These are phyloP conservation scores for Phorcus lineatus DNA, from an alignment of 2,888 invertebrate genomes.

Conservation along the genomic window DNA sequence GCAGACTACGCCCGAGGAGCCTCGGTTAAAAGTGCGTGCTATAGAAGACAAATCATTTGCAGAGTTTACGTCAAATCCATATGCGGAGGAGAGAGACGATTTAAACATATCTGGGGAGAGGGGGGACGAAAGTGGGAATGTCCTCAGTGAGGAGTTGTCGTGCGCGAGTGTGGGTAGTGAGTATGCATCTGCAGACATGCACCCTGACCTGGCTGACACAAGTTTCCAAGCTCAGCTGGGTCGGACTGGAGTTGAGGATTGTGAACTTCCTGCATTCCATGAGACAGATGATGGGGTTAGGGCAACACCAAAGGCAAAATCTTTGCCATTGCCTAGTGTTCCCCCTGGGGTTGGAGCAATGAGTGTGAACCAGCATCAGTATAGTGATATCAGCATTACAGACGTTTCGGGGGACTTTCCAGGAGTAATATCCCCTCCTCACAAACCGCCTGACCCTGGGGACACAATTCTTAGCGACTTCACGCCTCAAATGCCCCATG, in stretches of 20 bases:
- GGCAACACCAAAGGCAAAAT: not conserved
- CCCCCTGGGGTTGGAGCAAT: not conserved
- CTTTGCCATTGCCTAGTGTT: not conserved
- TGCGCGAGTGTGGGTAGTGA: not conserved
- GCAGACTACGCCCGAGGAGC: not conserved
- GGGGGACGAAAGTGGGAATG: constrained; percentile 18
- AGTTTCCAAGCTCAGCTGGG: constrained; percentile 10
- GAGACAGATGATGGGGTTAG: not conserved
- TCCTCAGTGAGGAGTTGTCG: not conserved
- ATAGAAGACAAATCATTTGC: not conserved
- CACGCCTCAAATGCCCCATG: not conserved
- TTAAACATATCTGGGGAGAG: constrained; percentile 9
- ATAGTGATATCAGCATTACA: constrained; percentile 22
- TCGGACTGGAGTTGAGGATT: not conserved
- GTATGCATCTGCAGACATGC: not conserved
- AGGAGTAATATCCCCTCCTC: constrained; percentile 9
- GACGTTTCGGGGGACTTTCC: constrained; percentile 8
- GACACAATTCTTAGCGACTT: not conserved
- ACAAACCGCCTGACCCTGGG: not conserved
- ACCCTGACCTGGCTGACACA: not conserved
- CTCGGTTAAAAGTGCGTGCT: not conserved
- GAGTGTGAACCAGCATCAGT: not conserved
- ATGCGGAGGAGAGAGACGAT: constrained; percentile 7
- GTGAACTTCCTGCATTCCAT: constrained; percentile 24
- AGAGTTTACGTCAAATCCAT: not conserved